phyloP scores from a whole-genome alignment of 2,113 vertebrate genomes.

The Narcine bancroftii region DNA sequence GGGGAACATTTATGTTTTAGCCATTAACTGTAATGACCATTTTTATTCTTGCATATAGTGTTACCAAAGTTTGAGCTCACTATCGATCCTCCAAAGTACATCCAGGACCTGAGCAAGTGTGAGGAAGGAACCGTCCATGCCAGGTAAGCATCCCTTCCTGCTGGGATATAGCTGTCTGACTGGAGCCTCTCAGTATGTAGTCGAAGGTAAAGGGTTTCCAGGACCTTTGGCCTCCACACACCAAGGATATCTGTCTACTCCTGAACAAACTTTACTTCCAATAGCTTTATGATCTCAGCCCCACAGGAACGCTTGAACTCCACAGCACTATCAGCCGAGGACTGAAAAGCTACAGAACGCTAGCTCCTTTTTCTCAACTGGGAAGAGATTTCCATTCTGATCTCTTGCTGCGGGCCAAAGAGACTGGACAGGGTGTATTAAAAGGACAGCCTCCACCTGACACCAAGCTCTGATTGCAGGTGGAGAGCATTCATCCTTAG shows the following conservation, averaged over 20 bases:
- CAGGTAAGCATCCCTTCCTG: constrained; percentile 55
- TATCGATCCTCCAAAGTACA: constrained; percentile 68
- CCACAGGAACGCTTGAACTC: no score
- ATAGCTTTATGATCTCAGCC: background rate
- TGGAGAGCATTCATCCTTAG: background rate
- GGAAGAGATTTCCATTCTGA: background rate
- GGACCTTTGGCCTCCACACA: background rate
- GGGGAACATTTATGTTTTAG: background rate
- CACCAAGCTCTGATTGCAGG: background rate
- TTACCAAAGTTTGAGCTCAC: constrained; percentile 79
- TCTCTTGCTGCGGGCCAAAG: no score
- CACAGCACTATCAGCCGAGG: background rate
- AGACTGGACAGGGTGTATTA: background rate
- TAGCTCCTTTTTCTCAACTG: background rate
- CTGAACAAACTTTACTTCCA: background rate
- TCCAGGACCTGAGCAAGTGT: constrained; percentile 68
- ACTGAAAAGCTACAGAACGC: background rate
- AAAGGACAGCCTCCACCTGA: no score
- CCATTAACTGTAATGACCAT: background rate
- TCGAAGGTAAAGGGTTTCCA: background rate
- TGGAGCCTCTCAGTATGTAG: background rate
- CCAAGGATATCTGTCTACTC: background rate
- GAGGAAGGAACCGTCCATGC: constrained; percentile 74
- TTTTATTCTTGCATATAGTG: constrained; percentile 52
- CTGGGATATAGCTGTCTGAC: background rate